Conservation (phyloP, 2,797 vertebrate species). For the Sylvilagus floridanus region DNA sequence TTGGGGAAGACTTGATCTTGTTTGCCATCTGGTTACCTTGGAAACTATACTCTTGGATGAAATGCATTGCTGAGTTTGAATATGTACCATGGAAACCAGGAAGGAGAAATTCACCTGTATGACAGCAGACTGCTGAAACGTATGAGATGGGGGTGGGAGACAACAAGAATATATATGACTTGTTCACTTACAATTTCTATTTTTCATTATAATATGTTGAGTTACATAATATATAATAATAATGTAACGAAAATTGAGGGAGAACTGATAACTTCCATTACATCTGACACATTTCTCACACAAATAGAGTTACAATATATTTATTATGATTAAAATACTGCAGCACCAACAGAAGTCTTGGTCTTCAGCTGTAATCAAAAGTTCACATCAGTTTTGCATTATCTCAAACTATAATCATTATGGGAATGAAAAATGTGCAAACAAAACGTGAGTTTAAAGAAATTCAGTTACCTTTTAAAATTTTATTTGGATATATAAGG, state of each 20-base stretch:
- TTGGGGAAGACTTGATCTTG: conserved; percentile 49
- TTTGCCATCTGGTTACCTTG: conserved; percentile 75
- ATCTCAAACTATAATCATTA: conserved; percentile 4
- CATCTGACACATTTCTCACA: neutral
- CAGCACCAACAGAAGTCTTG: neutral
- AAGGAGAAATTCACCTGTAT: conserved; percentile 61
- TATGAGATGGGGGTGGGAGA: neutral
- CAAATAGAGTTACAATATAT: neutral
- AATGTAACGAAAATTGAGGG: neutral
- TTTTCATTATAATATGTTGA: conserved; percentile 46
- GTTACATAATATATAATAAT: neutral
- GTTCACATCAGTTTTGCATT: neutral
- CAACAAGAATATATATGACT: neutral
- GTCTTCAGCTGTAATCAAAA: neutral
- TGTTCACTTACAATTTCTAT: conserved; percentile 37
- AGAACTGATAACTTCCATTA: neutral
- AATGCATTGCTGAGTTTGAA: conserved; percentile 58
- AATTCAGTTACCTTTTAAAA: neutral
- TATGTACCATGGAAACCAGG: conserved; percentile 70
- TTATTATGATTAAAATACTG: conserved; percentile 25
- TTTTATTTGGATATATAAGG: neutral
- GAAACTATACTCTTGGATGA: conserved; percentile 66
- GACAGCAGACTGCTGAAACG: conserved; percentile 47
- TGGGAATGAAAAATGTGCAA: neutral
- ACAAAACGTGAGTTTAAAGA: neutral